A percentile compares a stretch with the other conserved stretches of the same genome.
Conservation (phyloP, 2,113 vertebrate species). For the Theropithecus gelada region DNA sequence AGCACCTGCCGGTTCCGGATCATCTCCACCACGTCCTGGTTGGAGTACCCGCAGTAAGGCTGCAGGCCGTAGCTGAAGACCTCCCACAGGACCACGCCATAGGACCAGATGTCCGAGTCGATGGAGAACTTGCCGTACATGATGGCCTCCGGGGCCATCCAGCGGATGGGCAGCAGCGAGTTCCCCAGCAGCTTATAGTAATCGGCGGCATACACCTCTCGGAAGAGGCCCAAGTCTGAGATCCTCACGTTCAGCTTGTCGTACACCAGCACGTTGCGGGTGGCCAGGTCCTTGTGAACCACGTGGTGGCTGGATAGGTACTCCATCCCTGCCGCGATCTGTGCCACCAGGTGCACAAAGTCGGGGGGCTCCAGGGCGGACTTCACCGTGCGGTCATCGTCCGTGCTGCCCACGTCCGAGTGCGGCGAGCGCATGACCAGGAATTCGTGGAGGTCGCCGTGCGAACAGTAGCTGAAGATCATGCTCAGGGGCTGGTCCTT, state of each 20-base stretch:
- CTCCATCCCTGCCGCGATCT: conserved; percentile 97
- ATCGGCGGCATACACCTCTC: conserved; percentile 97
- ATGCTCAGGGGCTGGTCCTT: conserved; percentile 97
- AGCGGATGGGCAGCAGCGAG: conserved; percentile 93
- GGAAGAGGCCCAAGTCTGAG: conserved; percentile 94
- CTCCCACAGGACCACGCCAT: conserved; percentile 96
- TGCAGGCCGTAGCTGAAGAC: conserved; percentile 98
- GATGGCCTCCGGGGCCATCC: conserved; percentile 98
- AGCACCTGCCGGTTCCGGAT: conserved; percentile 93
- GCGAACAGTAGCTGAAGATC: conserved; percentile 93
- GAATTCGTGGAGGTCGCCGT: conserved; percentile 96
- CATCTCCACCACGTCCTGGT: conserved; percentile 99
- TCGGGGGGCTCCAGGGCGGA: conserved; percentile 95
- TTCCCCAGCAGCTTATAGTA: conserved; percentile 94
- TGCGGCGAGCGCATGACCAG: conserved; percentile 96
- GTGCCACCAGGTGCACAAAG: conserved; percentile 94
- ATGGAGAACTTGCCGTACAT: conserved; percentile 94
- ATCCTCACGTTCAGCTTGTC: conserved; percentile 96
- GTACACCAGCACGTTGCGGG: conserved; percentile 94
- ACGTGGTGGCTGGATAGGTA: conserved; percentile 95
- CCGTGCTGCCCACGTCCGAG: conserved; percentile 95
- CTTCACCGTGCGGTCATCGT: conserved; percentile 94
- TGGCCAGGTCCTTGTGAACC: conserved; percentile 96
- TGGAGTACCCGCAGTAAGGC: conserved; percentile 97
- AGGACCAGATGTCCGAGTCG: conserved; percentile 98